Conservation (phyloP, 2,888 invertebrate genomes). For the Zootermopsis nevadensis region DNA sequence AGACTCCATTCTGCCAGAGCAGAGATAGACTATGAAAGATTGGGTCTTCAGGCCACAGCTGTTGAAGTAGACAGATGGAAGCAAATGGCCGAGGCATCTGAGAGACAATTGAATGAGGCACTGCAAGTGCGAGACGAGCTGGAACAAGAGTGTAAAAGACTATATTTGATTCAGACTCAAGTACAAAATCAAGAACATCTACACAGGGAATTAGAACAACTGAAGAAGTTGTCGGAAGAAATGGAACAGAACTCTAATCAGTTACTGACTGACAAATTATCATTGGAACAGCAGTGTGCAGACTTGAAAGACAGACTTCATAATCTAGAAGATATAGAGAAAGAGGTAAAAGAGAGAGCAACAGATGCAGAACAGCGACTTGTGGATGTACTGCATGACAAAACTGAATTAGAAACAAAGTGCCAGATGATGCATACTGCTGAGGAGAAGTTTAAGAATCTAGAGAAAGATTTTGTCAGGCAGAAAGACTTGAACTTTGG, state of each 20-base stretch:
- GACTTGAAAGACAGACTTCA: background rate
- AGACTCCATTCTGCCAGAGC: slow-evolving; percentile 59
- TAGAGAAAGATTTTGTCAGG: background rate
- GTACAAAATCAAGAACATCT: slow-evolving; percentile 45
- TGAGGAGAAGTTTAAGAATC: background rate
- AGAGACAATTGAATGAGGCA: slow-evolving; percentile 45
- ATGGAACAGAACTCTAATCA: slow-evolving; percentile 25
- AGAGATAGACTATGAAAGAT: slow-evolving; percentile 23
- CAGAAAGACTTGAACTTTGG: background rate
- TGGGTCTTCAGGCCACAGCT: background rate
- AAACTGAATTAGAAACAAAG: slow-evolving; percentile 5
- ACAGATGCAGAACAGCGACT: background rate
- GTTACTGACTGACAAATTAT: background rate
- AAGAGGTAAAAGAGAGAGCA: background rate
- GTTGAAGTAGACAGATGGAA: slow-evolving; percentile 48
- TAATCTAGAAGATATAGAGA: background rate
- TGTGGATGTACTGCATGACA: background rate
- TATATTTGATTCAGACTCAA: slow-evolving; percentile 40
- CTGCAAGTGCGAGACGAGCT: slow-evolving; percentile 42
- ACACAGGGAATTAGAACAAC: slow-evolving; percentile 27
- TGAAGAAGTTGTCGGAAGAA: slow-evolving; percentile 7
- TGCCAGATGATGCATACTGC: background rate
- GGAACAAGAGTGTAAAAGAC: slow-evolving; percentile 48
- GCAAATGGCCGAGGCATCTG: slow-evolving; percentile 43
- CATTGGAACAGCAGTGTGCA: slow-evolving; percentile 17